Evolutionary conservation across 2,888 invertebrate genomes (phyloP), one percentile per base, ranked within the genome.

Genomic region (Chrysopilus asiliformis): DNA sequence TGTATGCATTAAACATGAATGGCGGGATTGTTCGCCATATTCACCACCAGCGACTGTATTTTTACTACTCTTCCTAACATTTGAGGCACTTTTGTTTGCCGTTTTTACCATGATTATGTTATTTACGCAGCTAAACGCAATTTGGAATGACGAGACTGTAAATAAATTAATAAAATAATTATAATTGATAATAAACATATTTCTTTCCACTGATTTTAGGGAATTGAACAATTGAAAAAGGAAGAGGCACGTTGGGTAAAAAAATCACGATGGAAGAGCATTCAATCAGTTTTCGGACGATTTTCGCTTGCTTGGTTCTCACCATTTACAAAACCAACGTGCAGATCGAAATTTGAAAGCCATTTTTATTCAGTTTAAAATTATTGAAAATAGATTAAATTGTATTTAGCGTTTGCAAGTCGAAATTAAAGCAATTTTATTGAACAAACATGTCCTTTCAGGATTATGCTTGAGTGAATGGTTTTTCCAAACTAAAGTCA

Each of bases 101-200:
- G 87, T 97, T 48, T 98, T 98, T 65, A 97, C 97, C 2, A 81
- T 84, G 17, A 90, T 98, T 27, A 98, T 98, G 98, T 76, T 94
- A 50, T 87, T 86, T 32, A 93, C 94, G 1, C 95, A 95, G 63
- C 66, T 98, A 27, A 89, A 90, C 56, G 94, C 97, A 17, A 97
- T 98, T 56, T 91, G 94, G 78, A 89, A 90, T 55, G 98, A 99
- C 64, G 93, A 98, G 69, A 98, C 98, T 49, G 91, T 85, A 62
- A 61, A 70, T 59, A 32, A 9, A 9, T 26, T 26, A n/a, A n/a
- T n/a, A n/a, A n/a, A n/a, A 4, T 5, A 14, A 20, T 22, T 22
- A 4, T n/a, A 7, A 20, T 15, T 2, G 34, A n/a, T n/a, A 17
- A 34, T 41, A n/a, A 36, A 14, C 17, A 26, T 15, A n/a, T 18